Base-by-base conservation (phyloP, 2,113 vertebrate genomes). In the Saguinus imperator region DNA sequence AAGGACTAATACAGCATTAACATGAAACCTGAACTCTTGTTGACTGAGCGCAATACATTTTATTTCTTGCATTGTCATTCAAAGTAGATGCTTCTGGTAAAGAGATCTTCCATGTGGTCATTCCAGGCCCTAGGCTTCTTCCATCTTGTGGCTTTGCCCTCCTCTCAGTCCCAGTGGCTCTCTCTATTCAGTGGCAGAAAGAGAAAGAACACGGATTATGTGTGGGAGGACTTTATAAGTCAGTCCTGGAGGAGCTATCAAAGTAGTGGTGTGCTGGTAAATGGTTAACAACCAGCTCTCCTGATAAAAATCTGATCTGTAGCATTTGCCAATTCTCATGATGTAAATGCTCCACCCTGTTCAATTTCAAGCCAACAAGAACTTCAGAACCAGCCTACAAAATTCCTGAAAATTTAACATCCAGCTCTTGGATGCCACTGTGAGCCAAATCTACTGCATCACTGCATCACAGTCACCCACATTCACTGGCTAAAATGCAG, bases 1-100 rank as follows among this genome's bases (percentile, higher is more conserved):
- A 61, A 27, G 58, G 58, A 61, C 58, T 61, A 61, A 61, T 27
- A 27, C 23, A 25, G 2, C 66, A 57, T 73, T 12, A 13, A 18
- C 75, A 77, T 16, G 23, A 40, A 29, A 32, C 8, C 58, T 23
- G 55, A 20, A 17, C 32, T 48, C 81, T 75, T 77, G 37, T 57
- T 3, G 18, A 12, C 37, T 7, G 17, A 81, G 29, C 16, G 29
- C 45, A 55, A 1, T 27, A 23, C 0, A 9, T 32, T 64, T 35
- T 55, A 25, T 21, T 18, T 88, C 77, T 7, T 20, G 29, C 1
- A 0, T 25, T 16, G 52, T 25, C 18, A 35, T n/a, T 35, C 77
- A 12, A 13, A 68, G 18, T 1, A 5, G 58, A 18, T 5, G 37
- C 17, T 68, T 23, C 37, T 35, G 40, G 0, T 6, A 1, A 12